Base-by-base conservation (phyloP, 2,797 vertebrate genomes). In the Todus mexicanus region DNA sequence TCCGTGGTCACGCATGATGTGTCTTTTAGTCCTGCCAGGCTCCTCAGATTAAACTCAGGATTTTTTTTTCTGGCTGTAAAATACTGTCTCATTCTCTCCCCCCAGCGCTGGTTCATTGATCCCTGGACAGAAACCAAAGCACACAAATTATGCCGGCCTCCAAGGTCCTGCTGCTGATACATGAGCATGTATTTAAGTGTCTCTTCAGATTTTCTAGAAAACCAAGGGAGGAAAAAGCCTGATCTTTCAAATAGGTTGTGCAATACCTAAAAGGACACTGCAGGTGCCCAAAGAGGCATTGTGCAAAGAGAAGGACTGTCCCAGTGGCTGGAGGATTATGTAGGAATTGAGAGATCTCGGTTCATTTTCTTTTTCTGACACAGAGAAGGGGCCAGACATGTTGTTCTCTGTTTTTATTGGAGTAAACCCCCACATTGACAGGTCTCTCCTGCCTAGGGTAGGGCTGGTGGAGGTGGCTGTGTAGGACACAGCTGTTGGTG, bases 371-470 rank as follows among this genome's bases (percentile, higher is more conserved):
- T 61, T 5, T 47, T 77, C 37, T 37, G n/a, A 27, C 42, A 20
- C 57, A 56, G 69, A 37, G 21, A 27, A 5, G 8, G 40, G 17
- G 12, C 37, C 8, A 9, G 21, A 54, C 26, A 3, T 1, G 1
- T 42, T 3, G 10, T 11, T 10, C 23, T 78, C 65, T 7, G 4
- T 47, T 87, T 89, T 63, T 35, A 40, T 21, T 17, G 13, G 7
- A 40, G 16, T 13, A 54, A 59, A 8, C 0, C 0, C 2, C 15
- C 11, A 8, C 21, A 27, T 1, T 76, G 38, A n/a, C 1, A 1
- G 23, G 73, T 75, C 33, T 64, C 4, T 63, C 4, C 54, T 69
- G 56, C 18, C 20, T 33, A 17, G 51, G 27, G 42, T 13, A 42
- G 22, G n/a, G 35, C n/a, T 0, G 1, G 38, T 8, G 7, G 14